Evolutionary conservation across 2,797 vertebrate species (phyloP).

Genomic region (Acanthurus lineatus): DNA sequence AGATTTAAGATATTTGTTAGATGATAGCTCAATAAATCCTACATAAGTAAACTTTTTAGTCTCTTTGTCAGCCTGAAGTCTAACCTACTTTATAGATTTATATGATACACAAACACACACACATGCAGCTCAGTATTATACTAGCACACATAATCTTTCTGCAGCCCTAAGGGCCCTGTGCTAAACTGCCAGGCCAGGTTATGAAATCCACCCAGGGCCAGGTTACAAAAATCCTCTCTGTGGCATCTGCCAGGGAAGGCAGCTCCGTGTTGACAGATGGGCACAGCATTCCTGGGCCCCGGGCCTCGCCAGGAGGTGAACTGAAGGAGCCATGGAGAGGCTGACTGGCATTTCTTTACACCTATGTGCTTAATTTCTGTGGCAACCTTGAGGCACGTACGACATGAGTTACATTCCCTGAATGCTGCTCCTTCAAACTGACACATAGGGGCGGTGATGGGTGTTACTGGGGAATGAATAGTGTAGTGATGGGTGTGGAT

Average conservation of each 20-base stretch:
- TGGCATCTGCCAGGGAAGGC: slow-evolving; percentile 83
- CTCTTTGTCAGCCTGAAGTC: slow-evolving; percentile 25
- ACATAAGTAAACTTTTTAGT: slow-evolving; percentile 2
- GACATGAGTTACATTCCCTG: slow-evolving; percentile 78
- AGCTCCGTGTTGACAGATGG: slow-evolving; percentile 85
- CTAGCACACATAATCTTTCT: slow-evolving; percentile 60
- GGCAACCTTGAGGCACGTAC: slow-evolving; percentile 85
- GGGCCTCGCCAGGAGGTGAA: slow-evolving; percentile 73
- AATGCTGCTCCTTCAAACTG: slow-evolving; percentile 77
- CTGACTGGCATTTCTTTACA: slow-evolving; percentile 86
- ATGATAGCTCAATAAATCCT: slow-evolving; percentile 25
- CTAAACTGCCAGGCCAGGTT: slow-evolving; percentile 73
- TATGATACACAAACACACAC: slow-evolving; percentile 13
- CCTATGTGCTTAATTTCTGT: slow-evolving; percentile 87
- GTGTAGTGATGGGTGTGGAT: slow-evolving; percentile 62
- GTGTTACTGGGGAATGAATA: slow-evolving; percentile 69
- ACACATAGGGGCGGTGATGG: slow-evolving; percentile 68
- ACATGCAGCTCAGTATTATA: slow-evolving; percentile 55
- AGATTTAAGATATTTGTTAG: slow-evolving; percentile 30
- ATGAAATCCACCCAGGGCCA: slow-evolving; percentile 82
- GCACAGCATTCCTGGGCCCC: slow-evolving; percentile 86
- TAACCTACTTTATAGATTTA: slow-evolving; percentile 1
- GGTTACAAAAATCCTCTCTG: slow-evolving; percentile 86
- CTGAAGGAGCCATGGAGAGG: slow-evolving; percentile 74
- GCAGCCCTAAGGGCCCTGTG: slow-evolving; percentile 42